Evolutionary conservation across 2,888 invertebrate species (phyloP), one percentile per base, ranked within the genome.

Genomic region (Rutpela maculata): DNA sequence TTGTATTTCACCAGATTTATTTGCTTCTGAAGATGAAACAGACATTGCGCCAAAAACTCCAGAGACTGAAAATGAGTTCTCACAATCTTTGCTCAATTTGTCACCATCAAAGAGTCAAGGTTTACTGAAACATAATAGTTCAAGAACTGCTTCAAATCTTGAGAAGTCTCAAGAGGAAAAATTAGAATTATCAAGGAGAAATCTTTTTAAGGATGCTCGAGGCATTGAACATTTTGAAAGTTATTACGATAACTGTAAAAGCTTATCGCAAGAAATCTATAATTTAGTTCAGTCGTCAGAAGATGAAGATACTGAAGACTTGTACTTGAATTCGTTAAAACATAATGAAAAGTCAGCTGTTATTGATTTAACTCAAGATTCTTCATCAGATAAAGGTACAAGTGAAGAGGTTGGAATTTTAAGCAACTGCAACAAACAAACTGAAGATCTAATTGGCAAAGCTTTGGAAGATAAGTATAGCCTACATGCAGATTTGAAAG

Each of bases 271-370:
- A 55, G 68, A 83, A 57, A 50, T 88, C 72, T 86, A 89, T 78
- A 89, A 90, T 88, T 86, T 90, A 80, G 90, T 89, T 55, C 89
- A 90, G 85, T 84, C 81, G 77, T 86, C 87, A 50, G 80, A 72
- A 67, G 78, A 80, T 22, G 72, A 75, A 67, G 70, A 72, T 26
- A 70, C 69, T 9, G 70, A 70, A 43, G 50, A 63, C 1, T 35
- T 35, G 12, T 59, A 69, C 55, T 31, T 55, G 15, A 63, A 62
- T 15, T 55, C 55, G 6, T 17, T 38, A 6, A 78, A 78, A 15
- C 73, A 57, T 17, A 63, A 63, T 59, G 19, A 59, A n/a, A 19
- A 5, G 4, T 1, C 18, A 43, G 12, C 6, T 12, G 60, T 56
- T 57, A 10, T 57, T 65, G 74, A 81, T 76, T 74, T 76, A 69